These are phyloP conservation scores for Bubo blakistoni DNA, from an alignment of 2,113 vertebrate genomes.

Conservation along the genomic window DNA sequence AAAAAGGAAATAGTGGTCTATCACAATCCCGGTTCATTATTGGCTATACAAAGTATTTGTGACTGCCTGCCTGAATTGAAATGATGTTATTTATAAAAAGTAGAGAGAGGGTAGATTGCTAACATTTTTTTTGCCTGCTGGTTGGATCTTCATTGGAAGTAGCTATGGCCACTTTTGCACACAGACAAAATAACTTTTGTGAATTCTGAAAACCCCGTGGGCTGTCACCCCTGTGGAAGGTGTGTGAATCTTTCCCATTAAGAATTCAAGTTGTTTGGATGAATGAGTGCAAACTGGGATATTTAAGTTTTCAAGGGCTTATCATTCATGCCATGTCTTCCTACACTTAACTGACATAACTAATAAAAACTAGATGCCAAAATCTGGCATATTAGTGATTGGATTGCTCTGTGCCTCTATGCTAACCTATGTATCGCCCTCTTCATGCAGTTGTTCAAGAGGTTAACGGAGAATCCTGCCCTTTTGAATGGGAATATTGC, in stretches of 20 bases:
- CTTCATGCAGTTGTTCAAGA: neutral
- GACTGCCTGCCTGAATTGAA: neutral
- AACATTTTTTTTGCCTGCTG: neutral
- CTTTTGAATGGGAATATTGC: neutral
- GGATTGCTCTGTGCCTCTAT: neutral
- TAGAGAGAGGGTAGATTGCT: neutral
- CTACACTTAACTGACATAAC: neutral
- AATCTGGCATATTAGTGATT: neutral
- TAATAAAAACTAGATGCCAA: neutral
- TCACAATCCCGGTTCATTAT: neutral
- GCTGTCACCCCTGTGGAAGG: neutral
- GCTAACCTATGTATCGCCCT: neutral
- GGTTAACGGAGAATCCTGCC: neutral
- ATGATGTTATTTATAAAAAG: neutral
- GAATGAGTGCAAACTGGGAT: neutral
- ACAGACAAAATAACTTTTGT: neutral
- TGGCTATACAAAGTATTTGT: neutral
- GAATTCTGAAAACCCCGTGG: neutral
- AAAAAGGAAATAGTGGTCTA: neutral
- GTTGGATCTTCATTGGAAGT: neutral
- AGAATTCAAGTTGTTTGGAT: neutral
- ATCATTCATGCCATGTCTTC: neutral
- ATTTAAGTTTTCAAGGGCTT: neutral
- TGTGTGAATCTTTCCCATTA: neutral
- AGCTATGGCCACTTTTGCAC: neutral